Percentiles rank a stretch among this genome's conserved stretches.
These are phyloP conservation scores for Frieseomelitta varia DNA, from an alignment of 1,140 invertebrate genomes.

Conservation along the genomic window DNA sequence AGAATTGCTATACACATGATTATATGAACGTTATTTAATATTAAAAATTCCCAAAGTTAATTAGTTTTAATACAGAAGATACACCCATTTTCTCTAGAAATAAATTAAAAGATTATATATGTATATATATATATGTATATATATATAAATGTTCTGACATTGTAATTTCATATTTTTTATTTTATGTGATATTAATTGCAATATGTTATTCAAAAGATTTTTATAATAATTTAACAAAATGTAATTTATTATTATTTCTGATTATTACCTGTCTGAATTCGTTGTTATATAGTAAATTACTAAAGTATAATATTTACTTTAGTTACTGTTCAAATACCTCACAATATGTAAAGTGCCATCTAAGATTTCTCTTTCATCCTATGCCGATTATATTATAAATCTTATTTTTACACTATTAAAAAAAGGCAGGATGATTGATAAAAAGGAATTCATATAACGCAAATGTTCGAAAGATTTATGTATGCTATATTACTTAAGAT, in stretches of 20 bases:
- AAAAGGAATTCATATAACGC: constrained; percentile 39
- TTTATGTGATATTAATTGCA: constrained; percentile 18
- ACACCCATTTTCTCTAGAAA: background rate
- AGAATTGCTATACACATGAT: background rate
- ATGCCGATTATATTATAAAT: constrained; percentile 39
- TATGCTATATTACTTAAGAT: constrained; percentile 22
- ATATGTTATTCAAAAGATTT: background rate
- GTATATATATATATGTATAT: constrained; percentile 22
- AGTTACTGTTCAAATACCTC: constrained; percentile 53
- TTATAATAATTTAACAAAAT: background rate
- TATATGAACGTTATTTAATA: constrained; percentile 10
- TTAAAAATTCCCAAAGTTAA: constrained; percentile 48
- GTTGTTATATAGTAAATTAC: constrained; percentile 29
- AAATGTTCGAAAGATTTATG: constrained; percentile 41
- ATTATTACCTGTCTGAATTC: constrained; percentile 4
- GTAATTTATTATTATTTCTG: constrained; percentile 14
- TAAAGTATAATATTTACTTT: constrained; percentile 41
- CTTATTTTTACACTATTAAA: constrained; percentile 47
- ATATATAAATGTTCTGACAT: background rate
- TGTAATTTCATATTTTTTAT: constrained; percentile 1
- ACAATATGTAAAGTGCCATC: constrained; percentile 51
- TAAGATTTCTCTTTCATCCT: constrained; percentile 50
- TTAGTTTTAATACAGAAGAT: constrained; percentile 47
- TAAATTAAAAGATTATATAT: constrained; percentile 21
- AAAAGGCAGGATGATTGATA: constrained; percentile 46